A percentile compares a stretch with the other conserved stretches of the same genome.
Conservation (phyloP, 2,797 vertebrate species). For the Tangara arthus region DNA sequence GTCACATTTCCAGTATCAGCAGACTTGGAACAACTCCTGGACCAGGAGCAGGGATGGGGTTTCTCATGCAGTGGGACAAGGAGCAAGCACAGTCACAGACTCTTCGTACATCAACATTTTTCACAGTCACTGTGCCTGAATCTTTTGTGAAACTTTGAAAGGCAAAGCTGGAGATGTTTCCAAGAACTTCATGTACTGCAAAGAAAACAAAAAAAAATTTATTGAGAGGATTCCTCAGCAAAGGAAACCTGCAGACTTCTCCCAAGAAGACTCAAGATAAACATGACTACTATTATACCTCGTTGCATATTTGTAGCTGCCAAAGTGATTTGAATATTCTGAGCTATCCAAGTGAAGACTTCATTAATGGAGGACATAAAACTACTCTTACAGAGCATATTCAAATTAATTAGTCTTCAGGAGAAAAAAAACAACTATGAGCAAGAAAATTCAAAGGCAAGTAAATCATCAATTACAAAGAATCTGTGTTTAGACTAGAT, state of each 20-base stretch:
- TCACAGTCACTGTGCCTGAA: background rate
- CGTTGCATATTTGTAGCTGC: background rate
- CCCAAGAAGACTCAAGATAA: background rate
- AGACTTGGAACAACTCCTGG: background rate
- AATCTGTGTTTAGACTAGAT: background rate
- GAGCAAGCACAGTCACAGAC: background rate
- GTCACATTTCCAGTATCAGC: background rate
- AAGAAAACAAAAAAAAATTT: background rate
- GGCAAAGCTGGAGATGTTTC: background rate
- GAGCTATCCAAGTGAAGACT: background rate
- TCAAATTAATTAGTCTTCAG: constrained; percentile 44
- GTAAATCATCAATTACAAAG: background rate
- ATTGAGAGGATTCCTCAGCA: background rate
- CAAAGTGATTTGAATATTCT: constrained; percentile 5
- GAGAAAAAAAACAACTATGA: background rate
- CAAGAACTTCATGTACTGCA: background rate
- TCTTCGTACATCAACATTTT: background rate
- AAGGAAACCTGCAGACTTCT: background rate
- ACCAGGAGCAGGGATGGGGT: background rate
- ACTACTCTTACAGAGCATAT: constrained; percentile 2
- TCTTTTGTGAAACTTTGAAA: background rate
- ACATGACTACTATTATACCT: background rate
- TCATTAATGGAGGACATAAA: background rate
- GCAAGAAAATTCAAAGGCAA: background rate
- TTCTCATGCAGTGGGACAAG: background rate